Evolutionary conservation across 2,888 invertebrate genomes (phyloP).

Genomic region (Drosophila stalkeri): DNA sequence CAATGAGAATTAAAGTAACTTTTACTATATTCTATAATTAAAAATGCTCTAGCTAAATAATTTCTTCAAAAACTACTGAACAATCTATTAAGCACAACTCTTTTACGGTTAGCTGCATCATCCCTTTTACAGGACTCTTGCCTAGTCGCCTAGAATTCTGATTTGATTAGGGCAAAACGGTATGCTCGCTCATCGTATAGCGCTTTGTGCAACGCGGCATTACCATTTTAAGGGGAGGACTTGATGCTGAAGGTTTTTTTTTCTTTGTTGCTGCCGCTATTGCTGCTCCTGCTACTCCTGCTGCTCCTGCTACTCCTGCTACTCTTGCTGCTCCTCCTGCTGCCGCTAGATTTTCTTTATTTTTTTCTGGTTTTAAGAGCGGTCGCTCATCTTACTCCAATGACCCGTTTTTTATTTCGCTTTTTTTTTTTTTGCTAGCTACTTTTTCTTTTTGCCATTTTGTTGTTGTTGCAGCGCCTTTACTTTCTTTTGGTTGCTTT

Average conservation of each 20-base stretch:
- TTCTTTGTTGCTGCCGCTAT: neutral
- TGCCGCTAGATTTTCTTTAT: neutral
- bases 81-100: neutral
- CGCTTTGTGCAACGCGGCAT: constrained; percentile 49
- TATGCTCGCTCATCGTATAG: constrained; percentile 6
- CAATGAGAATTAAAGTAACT: too few species aligned
- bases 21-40: too few species aligned
- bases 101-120: neutral
- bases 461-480: constrained; percentile 42
- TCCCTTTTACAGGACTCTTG: constrained; percentile 1
- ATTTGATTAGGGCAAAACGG: constrained; percentile 6
- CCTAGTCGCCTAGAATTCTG: neutral
- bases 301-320: neutral
- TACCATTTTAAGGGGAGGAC: constrained; percentile 39
- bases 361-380: constrained; percentile 17
- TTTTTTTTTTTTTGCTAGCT: constrained; percentile 60
- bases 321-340: neutral
- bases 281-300: neutral
- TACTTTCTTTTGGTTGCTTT: constrained; percentile 48
- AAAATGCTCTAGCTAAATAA: neutral
- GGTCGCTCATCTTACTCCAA: constrained; percentile 75
- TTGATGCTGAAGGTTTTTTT: neutral
- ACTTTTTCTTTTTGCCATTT: neutral
- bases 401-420: constrained; percentile 76
- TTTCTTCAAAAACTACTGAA: neutral